A percentile compares a stretch with the other conserved stretches of the same genome.
These are phyloP conservation scores for Pyrrhia umbra DNA, from an alignment of 2,888 invertebrate species.

Conservation along the genomic window DNA sequence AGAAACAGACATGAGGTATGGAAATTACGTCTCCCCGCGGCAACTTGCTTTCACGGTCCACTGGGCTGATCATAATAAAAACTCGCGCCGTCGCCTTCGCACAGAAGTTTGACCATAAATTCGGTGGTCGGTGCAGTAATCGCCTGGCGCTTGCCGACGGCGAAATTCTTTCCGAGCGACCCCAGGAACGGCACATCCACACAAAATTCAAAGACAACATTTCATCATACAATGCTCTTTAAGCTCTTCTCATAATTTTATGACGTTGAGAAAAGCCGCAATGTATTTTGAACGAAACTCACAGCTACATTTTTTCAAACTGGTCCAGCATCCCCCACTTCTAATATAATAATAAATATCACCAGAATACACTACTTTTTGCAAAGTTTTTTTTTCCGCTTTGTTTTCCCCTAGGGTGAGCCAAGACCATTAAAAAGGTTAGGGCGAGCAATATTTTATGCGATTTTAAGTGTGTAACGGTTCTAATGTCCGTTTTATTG, in stretches of 20 bases:
- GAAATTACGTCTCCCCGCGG: conserved; percentile 87
- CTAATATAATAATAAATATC: conserved; percentile 90
- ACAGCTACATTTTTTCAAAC: conserved; percentile 38
- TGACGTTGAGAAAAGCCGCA: conserved; percentile 21
- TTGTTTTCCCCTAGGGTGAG: conserved; percentile 85
- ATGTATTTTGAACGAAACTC: conserved; percentile 30
- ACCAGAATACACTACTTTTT: conserved; percentile 85
- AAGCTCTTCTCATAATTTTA: background rate
- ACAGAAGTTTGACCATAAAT: conserved; percentile 91
- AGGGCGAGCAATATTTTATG: conserved; percentile 87
- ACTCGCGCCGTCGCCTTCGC: conserved; percentile 89
- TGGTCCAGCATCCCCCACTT: conserved; percentile 72
- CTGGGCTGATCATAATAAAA: conserved; percentile 91
- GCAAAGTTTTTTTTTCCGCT: conserved; percentile 79
- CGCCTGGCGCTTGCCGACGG: conserved; percentile 80
- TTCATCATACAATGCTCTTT: conserved; percentile 39
- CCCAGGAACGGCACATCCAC: conserved; percentile 67
- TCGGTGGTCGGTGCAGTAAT: conserved; percentile 86
- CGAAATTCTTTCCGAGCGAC: conserved; percentile 76
- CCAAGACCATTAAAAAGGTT: conserved; percentile 87
- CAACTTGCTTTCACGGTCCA: conserved; percentile 90
- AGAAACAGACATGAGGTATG: conserved; percentile 89
- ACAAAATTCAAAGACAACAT: conserved; percentile 23
- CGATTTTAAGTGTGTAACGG: conserved; percentile 88
- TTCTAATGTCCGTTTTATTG: conserved; percentile 84